phyloP scores from a whole-genome alignment of 2,888 invertebrate genomes.

The Melanostoma scalare region DNA sequence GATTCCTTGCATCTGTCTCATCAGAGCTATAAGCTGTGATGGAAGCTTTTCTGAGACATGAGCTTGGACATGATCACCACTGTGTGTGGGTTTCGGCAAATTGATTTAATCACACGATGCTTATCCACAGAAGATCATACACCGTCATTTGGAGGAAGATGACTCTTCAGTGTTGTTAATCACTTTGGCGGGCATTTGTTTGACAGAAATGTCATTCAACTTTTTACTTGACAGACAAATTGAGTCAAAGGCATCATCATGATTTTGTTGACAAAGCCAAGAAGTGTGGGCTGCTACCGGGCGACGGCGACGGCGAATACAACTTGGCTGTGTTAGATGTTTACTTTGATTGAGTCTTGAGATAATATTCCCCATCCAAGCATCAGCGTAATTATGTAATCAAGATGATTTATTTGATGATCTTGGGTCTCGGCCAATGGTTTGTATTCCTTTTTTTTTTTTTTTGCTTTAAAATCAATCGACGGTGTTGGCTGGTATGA shows the following conservation, averaged over 20 bases:
- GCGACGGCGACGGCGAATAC: no score
- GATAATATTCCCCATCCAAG: no score
- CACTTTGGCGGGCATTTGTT: background rate
- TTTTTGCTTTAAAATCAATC: conserved; percentile 18
- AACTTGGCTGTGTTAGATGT: no score
- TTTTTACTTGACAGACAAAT: background rate
- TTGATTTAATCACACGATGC: conserved; percentile 45
- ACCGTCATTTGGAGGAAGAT: background rate
- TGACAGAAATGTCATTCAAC: conserved; percentile 26
- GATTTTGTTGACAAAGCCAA: no score
- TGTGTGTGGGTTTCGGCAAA: conserved; percentile 29
- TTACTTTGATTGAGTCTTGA: no score
- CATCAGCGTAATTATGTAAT: conserved; percentile 4
- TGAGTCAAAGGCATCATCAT: no score
- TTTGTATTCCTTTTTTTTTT: background rate
- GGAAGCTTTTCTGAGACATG: conserved; percentile 3
- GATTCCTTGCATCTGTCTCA: conserved; percentile 19
- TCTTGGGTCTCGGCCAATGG: background rate
- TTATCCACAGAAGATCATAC: conserved; percentile 20
- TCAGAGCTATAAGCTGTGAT: background rate
- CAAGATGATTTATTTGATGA: conserved; percentile 13
- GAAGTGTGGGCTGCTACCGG: no score
- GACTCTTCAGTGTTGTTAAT: background rate
- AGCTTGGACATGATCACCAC: conserved; percentile 1
- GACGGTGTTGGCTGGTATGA: background rate